These are phyloP conservation scores for Seriola dumerili DNA, from an alignment of 2,113 vertebrate genomes.

Conservation along the genomic window DNA sequence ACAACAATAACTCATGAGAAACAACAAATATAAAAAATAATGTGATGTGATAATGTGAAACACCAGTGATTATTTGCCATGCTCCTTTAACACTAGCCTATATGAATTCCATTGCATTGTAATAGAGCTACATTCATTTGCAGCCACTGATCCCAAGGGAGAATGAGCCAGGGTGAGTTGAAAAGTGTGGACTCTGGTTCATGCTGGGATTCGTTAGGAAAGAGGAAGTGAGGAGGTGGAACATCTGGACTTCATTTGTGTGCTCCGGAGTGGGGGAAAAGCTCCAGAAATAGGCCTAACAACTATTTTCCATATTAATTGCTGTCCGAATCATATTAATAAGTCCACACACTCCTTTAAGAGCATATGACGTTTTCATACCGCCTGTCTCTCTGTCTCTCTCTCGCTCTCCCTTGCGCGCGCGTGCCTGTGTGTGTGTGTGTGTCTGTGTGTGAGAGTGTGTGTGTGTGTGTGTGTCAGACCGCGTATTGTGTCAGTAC, in stretches of 20 bases:
- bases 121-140: constrained; percentile 3
- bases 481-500: background rate
- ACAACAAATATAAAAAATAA: too few species aligned
- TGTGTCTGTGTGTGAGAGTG: background rate
- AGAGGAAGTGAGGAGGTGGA: constrained; percentile 81
- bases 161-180: constrained; percentile 35
- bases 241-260: constrained; percentile 86
- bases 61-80: too few species aligned
- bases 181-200: constrained; percentile 50
- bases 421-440: constrained; percentile 18
- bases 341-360: constrained; percentile 29
- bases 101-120: background rate
- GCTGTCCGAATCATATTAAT: background rate
- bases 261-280: constrained; percentile 35
- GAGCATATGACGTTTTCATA: constrained; percentile 49
- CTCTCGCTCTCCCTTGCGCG: background rate
- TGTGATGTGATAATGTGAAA: too few species aligned
- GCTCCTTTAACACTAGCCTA: background rate
- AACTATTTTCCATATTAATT: constrained; percentile 57
- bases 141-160: constrained; percentile 33
- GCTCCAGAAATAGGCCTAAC: constrained; percentile 61
- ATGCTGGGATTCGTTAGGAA: constrained; percentile 54
- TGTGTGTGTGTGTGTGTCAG: constrained; percentile 26
- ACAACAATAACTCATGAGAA: too few species aligned
- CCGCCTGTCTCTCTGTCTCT: background rate